Evolutionary conservation across 1,140 invertebrate species (phyloP).

Genomic region (Bilobella aurantiaca): DNA sequence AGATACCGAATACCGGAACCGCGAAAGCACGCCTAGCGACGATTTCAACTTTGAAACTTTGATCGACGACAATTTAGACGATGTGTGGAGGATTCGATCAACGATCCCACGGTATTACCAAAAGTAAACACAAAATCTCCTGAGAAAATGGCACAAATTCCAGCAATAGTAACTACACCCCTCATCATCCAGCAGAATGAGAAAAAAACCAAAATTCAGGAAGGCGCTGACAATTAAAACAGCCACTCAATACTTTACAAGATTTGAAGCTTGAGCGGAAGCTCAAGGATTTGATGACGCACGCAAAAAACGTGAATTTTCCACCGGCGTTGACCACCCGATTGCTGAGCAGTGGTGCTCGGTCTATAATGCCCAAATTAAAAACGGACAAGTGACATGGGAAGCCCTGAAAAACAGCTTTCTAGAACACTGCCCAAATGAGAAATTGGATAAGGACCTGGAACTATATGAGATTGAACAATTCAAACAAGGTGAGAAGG

Average conservation of each 20-base stretch:
- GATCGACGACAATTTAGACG: too few relatives aligned
- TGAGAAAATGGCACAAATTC: too few relatives aligned
- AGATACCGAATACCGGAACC: too few relatives aligned
- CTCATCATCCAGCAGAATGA: too few relatives aligned
- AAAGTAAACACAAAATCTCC: too few relatives aligned
- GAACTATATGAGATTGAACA: background rate
- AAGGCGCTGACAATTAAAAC: too few relatives aligned
- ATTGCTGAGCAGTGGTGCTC: background rate
- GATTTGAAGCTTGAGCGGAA: background rate
- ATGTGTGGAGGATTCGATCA: too few relatives aligned
- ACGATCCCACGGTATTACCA: too few relatives aligned
- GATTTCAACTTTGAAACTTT: too few relatives aligned
- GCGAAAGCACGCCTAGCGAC: too few relatives aligned
- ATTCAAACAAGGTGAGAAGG: background rate
- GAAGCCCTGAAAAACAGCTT: background rate
- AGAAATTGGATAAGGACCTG: background rate
- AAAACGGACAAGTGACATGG: background rate
- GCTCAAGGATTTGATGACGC: background rate
- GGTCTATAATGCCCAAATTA: background rate
- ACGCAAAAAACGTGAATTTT: background rate
- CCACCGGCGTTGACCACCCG: background rate
- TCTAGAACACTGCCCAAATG: background rate
- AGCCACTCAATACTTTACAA: background rate
- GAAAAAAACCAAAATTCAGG: too few relatives aligned
- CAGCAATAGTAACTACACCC: too few relatives aligned